Evolutionary conservation across 2,797 vertebrate species (phyloP).

Genomic region (Fundulus diaphanus): DNA sequence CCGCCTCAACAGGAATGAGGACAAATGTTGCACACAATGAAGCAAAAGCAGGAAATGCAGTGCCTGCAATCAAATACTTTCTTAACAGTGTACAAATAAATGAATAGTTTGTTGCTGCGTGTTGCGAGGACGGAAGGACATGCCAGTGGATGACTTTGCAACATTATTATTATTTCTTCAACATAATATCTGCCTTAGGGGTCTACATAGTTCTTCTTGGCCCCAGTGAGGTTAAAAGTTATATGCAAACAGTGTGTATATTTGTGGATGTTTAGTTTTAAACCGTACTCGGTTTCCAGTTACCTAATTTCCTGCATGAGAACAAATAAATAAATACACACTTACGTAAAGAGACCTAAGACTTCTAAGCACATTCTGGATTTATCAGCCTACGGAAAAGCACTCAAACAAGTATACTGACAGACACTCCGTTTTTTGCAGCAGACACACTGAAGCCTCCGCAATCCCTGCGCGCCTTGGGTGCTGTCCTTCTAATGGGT

Average conservation of each 20-base stretch:
- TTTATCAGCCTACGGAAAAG: slow-evolving; percentile 33
- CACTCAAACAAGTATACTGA: slow-evolving; percentile 38
- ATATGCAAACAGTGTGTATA: slow-evolving; percentile 77
- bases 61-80: slow-evolving; percentile 46
- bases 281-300: slow-evolving; percentile 76
- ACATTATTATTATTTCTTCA: slow-evolving; percentile 71
- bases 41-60: slow-evolving; percentile 68
- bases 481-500: slow-evolving; percentile 81
- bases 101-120: slow-evolving; percentile 65
- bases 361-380: slow-evolving; percentile 39
- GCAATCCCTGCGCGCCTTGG: slow-evolving; percentile 78
- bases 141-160: slow-evolving; percentile 60
- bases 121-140: slow-evolving; percentile 62
- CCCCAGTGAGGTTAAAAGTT: slow-evolving; percentile 68
- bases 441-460: slow-evolving; percentile 70
- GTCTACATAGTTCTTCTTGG: slow-evolving; percentile 62
- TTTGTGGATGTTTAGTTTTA: slow-evolving; percentile 81
- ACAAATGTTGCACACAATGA: slow-evolving; percentile 58
- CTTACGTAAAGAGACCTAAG: slow-evolving; percentile 71
- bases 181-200: slow-evolving; percentile 63
- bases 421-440: slow-evolving; percentile 63
- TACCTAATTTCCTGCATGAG: slow-evolving; percentile 82
- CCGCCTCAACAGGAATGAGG: slow-evolving; percentile 53
- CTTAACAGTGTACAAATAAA: slow-evolving; percentile 62
- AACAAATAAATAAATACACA: slow-evolving; percentile 80